These are phyloP conservation scores for Drosophila kuntzei DNA, from an alignment of 2,888 invertebrate genomes.

Conservation along the genomic window DNA sequence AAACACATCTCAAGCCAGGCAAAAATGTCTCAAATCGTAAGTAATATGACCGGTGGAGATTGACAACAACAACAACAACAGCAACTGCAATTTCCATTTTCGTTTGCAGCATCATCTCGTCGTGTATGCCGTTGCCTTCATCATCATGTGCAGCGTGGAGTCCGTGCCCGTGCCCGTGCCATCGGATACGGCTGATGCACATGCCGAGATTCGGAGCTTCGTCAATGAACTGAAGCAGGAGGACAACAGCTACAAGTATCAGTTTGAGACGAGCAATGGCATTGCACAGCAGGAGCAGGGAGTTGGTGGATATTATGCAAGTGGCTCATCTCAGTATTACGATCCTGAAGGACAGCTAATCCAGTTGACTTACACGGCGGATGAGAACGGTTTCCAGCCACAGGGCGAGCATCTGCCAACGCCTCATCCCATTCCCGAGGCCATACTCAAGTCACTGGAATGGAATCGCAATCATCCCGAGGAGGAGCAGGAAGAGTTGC, in stretches of 20 bases:
- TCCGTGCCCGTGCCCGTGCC: slow-evolving; percentile 53
- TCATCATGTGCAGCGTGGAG: slow-evolving; percentile 33
- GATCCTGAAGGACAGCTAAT: slow-evolving; percentile 86
- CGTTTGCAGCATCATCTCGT: slow-evolving; percentile 67
- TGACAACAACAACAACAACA: too few species aligned
- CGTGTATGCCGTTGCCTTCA: slow-evolving; percentile 48
- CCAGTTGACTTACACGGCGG: slow-evolving; percentile 86
- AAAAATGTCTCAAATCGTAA: slow-evolving; percentile 81
- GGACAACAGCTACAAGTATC: slow-evolving; percentile 85
- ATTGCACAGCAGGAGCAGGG: slow-evolving; percentile 87
- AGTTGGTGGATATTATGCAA: slow-evolving; percentile 86
- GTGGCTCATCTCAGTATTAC: slow-evolving; percentile 86
- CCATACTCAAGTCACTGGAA: slow-evolving; percentile 76
- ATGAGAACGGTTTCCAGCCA: slow-evolving; percentile 87
- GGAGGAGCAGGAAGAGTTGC: slow-evolving; percentile 62
- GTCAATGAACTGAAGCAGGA: slow-evolving; percentile 73
- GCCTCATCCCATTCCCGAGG: slow-evolving; percentile 79
- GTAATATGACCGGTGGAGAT: slow-evolving; percentile 41
- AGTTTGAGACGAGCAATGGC: slow-evolving; percentile 87
- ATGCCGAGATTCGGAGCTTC: slow-evolving; percentile 84
- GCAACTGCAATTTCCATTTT: background rate
- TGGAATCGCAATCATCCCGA: slow-evolving; percentile 79
- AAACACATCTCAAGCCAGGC: slow-evolving; percentile 51
- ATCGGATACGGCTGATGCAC: slow-evolving; percentile 74
- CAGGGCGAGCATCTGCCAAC: slow-evolving; percentile 84